phyloP scores from a whole-genome alignment of 2,797 vertebrate species.

The Arrhamphus sclerolepis region DNA sequence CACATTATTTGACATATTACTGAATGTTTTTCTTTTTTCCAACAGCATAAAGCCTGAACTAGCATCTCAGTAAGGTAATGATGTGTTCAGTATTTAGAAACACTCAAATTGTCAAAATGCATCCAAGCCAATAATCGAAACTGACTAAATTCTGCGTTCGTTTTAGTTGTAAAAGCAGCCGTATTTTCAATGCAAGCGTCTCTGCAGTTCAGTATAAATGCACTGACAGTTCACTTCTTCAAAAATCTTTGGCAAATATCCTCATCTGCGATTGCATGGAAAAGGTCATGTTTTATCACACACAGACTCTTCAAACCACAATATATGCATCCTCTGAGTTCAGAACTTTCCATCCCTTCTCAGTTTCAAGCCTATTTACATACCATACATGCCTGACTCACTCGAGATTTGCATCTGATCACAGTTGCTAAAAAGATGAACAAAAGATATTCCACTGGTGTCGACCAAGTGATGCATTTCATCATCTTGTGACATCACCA shows the following conservation, averaged over 20 bases:
- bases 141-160: not conserved
- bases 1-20: not conserved
- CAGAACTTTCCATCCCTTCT: slow-evolving; percentile 1
- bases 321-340: slow-evolving; percentile 14
- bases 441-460: slow-evolving; percentile 17
- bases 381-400: slow-evolving; percentile 20
- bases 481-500: slow-evolving; percentile 2
- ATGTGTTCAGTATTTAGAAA: not conserved
- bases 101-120: slow-evolving; percentile 31
- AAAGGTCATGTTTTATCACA: not conserved
- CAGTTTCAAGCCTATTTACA: slow-evolving; percentile 24
- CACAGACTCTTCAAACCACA: not conserved
- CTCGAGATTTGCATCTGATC: slow-evolving; percentile 42
- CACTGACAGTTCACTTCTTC: too few species aligned
- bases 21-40: not conserved
- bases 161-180: slow-evolving; percentile 1
- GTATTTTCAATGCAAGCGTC: not conserved
- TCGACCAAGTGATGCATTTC: not conserved
- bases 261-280: too few species aligned
- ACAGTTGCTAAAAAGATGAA: slow-evolving; percentile 31
- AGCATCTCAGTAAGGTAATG: not conserved
- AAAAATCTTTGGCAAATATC: too few species aligned
- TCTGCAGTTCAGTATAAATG: not conserved
- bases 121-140: slow-evolving; percentile 9
- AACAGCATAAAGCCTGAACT: not conserved